Percentiles rank a stretch among this genome's conserved stretches.
phyloP scores from a whole-genome alignment of 2,888 invertebrate genomes.

The Leptinotarsa haldemani region DNA sequence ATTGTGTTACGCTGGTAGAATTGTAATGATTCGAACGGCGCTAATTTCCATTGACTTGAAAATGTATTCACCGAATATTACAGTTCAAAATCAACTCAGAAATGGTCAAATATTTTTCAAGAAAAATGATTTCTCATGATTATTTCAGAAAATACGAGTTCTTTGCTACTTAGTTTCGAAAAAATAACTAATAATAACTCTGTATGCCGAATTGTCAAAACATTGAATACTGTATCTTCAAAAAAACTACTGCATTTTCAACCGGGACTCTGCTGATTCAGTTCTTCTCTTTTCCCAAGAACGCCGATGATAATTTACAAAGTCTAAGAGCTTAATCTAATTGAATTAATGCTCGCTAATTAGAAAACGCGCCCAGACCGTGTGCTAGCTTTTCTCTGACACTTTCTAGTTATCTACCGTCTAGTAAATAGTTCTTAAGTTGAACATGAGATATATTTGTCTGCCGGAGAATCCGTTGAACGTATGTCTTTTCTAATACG shows the following conservation, averaged over 20 bases:
- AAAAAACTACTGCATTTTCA: background rate
- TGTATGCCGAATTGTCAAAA: too few species aligned
- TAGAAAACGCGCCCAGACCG: constrained; percentile 37
- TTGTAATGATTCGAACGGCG: too few species aligned
- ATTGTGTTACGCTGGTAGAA: too few species aligned
- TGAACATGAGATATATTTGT: constrained; percentile 40
- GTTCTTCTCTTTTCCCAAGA: background rate
- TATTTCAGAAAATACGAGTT: too few species aligned
- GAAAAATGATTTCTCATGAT: too few species aligned
- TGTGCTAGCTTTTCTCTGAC: constrained; percentile 41
- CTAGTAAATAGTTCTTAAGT: constrained; percentile 36
- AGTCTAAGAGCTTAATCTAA: constrained; percentile 43
- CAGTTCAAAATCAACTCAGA: too few species aligned
- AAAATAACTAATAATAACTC: too few species aligned
- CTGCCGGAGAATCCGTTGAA: constrained; percentile 29
- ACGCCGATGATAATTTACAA: constrained; percentile 8
- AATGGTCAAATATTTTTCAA: too few species aligned
- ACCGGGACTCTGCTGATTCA: background rate
- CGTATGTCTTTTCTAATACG: background rate
- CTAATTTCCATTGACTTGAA: too few species aligned
- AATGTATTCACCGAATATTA: too few species aligned
- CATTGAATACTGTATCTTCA: too few species aligned
- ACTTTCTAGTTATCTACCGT: constrained; percentile 41
- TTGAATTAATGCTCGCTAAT: constrained; percentile 50
- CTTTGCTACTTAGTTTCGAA: too few species aligned